Conservation (phyloP, 2,888 invertebrate genomes). For the Drosophila rubida region DNA sequence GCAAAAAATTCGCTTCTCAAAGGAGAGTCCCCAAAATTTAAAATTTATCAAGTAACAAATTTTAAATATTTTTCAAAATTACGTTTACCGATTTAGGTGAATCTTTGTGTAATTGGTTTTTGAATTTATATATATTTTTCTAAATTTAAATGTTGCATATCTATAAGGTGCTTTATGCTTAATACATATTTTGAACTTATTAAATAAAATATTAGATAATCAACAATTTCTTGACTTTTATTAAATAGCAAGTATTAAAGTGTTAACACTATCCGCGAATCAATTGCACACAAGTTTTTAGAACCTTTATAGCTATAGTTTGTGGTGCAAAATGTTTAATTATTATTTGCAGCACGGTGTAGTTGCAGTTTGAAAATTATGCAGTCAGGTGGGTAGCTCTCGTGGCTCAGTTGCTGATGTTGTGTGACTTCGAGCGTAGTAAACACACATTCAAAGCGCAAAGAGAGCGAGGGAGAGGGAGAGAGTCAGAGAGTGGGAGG, state of each 20-base stretch:
- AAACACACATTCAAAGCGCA: constrained; percentile 19
- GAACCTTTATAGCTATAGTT: not conserved
- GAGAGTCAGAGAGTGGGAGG: not conserved
- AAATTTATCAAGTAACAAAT: no score
- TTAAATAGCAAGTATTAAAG: no score
- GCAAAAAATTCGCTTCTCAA: no score
- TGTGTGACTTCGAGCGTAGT: constrained; percentile 63
- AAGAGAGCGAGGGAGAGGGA: constrained; percentile 2
- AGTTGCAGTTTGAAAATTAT: constrained; percentile 30
- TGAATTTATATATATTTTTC: not conserved
- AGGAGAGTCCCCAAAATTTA: no score
- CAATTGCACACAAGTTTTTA: no score
- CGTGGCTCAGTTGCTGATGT: constrained; percentile 33
- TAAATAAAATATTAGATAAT: not conserved
- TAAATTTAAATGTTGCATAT: not conserved
- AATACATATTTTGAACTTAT: not conserved
- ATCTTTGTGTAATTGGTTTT: no score
- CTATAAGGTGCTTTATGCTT: no score
- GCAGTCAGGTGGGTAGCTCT: constrained; percentile 30
- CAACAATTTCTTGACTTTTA: no score
- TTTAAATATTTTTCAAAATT: no score
- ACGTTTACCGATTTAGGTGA: no score
- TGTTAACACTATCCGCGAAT: no score
- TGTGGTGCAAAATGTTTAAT: not conserved
- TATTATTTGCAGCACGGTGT: constrained; percentile 32